Conservation (phyloP, 2,113 vertebrate genomes). For the Dolichotis patagonum region DNA sequence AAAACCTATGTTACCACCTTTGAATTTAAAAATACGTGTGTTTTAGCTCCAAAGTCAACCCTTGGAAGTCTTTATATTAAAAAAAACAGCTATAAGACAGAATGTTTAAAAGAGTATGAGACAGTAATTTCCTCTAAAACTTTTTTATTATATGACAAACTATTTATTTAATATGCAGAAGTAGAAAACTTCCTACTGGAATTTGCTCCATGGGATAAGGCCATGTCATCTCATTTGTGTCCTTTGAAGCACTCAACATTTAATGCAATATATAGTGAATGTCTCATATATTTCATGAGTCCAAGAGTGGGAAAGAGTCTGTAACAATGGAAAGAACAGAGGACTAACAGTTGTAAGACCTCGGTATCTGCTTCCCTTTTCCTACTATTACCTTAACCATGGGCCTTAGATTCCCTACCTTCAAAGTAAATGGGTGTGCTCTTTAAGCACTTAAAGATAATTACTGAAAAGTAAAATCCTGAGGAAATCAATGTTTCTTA, state of each 20-base stretch:
- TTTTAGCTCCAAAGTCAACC: neutral
- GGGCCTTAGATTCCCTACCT: neutral
- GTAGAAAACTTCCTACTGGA: neutral
- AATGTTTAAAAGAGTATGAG: slow-evolving; percentile 8
- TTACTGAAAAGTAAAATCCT: slow-evolving; percentile 22
- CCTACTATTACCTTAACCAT: neutral
- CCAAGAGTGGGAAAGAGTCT: neutral
- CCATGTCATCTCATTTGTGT: neutral
- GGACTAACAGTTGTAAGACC: neutral
- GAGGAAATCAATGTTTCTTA: neutral
- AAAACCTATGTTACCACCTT: neutral
- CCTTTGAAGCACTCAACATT: neutral
- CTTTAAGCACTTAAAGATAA: slow-evolving; percentile 24
- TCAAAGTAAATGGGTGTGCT: slow-evolving; percentile 14
- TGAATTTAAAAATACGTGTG: slow-evolving; percentile 15
- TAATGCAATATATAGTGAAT: neutral
- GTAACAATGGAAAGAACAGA: neutral
- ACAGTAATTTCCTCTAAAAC: slow-evolving; percentile 31
- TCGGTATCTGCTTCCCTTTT: neutral
- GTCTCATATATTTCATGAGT: neutral
- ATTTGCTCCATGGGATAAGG: no score
- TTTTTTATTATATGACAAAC: neutral
- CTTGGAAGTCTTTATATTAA: slow-evolving; percentile 20
- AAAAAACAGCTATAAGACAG: neutral
- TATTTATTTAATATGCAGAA: neutral